phyloP scores from a whole-genome alignment of 2,113 vertebrate species.

The Catharus bicknelli region DNA sequence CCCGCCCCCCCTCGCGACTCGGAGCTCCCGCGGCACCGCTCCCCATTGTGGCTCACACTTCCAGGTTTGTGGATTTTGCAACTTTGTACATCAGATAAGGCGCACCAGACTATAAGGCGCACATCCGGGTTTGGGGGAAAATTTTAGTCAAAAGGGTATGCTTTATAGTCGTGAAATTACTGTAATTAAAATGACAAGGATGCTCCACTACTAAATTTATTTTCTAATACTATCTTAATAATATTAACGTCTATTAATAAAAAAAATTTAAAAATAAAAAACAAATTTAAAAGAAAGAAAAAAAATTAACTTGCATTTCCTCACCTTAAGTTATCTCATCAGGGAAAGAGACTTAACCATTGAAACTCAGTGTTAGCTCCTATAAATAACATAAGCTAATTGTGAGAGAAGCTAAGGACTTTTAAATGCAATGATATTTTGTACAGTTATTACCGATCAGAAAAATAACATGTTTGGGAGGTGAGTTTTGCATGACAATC shows the following conservation, averaged over 20 bases:
- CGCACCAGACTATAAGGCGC: too few relatives aligned
- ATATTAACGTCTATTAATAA: not conserved
- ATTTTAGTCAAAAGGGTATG: too few relatives aligned
- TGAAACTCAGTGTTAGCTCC: not conserved
- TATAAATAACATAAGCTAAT: not conserved
- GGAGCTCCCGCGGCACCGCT: too few relatives aligned
- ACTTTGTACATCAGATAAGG: too few relatives aligned
- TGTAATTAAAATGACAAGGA: not conserved
- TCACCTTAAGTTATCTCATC: fast-evolving
- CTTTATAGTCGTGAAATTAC: too few relatives aligned
- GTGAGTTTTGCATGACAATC: not conserved
- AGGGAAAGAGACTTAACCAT: not conserved
- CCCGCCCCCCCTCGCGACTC: too few relatives aligned
- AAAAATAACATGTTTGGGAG: not conserved
- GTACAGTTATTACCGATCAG: not conserved
- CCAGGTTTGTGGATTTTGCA: too few relatives aligned
- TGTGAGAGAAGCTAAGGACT: not conserved
- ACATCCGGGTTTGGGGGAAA: too few relatives aligned
- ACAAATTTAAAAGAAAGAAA: too few relatives aligned
- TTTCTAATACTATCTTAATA: not conserved
- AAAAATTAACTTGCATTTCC: fast-evolving
- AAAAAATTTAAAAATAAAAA: not conserved
- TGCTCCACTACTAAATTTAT: not conserved
- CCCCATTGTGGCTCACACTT: too few relatives aligned
- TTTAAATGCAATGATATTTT: not conserved